Evolutionary conservation across 2,797 vertebrate genomes (phyloP), one percentile per base, ranked within the genome.

Genomic region (Sciaenops ocellatus): DNA sequence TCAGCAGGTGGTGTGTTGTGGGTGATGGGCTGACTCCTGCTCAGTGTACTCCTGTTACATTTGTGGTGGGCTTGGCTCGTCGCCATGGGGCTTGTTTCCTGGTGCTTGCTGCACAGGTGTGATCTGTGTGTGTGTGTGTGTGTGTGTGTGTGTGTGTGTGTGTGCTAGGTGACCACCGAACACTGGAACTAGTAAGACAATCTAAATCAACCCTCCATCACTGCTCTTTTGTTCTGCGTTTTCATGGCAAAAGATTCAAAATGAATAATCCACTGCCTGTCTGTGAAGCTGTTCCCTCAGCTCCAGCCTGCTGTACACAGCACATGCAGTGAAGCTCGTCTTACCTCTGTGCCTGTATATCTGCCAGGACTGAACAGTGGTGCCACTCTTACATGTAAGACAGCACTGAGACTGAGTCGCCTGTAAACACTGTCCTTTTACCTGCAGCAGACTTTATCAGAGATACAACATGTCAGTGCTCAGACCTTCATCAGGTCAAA

Each of bases 21-120:
- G 61, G 9, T 48, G 62, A 64, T 30, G 61, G 30, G 62, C n/a
- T 44, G n/a, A 6, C 61, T 63, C 16, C 24, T 64, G 42, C 16
- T 63, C 22, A 44, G 0, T 20, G 24, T n/a, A 28, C 41, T 56
- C 44, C 28, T 48, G 46, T 60, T 59, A 50, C 55, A 56, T 24
- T 20, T 62, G 22, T 15, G 46, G 47, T 44, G 34, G 47, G 69
- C 47, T 18, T 26, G 46, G 47, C 57, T 51, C 2, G 12, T 72
- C 52, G 34, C 34, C 34, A 51, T 42, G 7, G 34, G 26, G 56
- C 34, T 72, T 51, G 3, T 62, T 51, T 42, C 10, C 26, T 61
- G 6, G 3, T n/a, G 69, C 51, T 48, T 17, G 13, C 20, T 2
- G 6, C 13, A 22, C 47, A 22, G 13, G 4, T 22, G 64, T 22